These are phyloP conservation scores for Misgurnus mizolepis DNA, from an alignment of 2,113 vertebrate genomes.

Conservation along the genomic window DNA sequence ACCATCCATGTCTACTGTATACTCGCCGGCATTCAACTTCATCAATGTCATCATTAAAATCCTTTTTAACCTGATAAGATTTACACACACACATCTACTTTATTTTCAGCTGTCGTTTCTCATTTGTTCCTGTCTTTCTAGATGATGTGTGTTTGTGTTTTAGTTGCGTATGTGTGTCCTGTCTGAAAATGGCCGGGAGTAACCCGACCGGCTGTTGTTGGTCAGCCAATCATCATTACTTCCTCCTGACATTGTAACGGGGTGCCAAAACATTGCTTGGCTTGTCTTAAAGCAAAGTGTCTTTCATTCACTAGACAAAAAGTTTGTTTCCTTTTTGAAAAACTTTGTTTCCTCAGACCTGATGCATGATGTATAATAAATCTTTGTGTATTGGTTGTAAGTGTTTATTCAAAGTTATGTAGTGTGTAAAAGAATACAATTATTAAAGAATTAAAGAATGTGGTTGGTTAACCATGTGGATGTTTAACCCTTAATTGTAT, in stretches of 20 bases:
- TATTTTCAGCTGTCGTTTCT: neutral
- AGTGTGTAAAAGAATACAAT: too few relatives aligned
- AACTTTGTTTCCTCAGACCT: too few relatives aligned
- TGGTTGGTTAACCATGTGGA: too few relatives aligned
- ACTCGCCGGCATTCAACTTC: neutral
- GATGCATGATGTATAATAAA: too few relatives aligned
- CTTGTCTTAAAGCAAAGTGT: slow-evolving; percentile 9
- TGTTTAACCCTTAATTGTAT: too few relatives aligned
- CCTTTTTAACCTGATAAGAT: neutral
- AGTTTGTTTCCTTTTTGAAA: too few relatives aligned
- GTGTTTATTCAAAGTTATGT: too few relatives aligned
- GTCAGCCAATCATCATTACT: slow-evolving; percentile 45
- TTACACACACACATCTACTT: neutral
- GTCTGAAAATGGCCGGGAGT: slow-evolving; percentile 33
- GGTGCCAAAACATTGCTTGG: neutral
- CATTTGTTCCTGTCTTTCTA: neutral
- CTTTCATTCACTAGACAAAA: slow-evolving; percentile 7
- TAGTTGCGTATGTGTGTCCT: neutral
- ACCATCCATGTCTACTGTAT: slow-evolving; percentile 48
- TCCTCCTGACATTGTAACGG: neutral
- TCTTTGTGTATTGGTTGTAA: too few relatives aligned
- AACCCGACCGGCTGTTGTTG: slow-evolving; percentile 46
- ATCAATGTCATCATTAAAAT: neutral
- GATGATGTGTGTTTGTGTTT: neutral
- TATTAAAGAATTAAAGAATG: too few relatives aligned